Evolutionary conservation across 2,113 vertebrate species (phyloP).

Genomic region (Thinocorus orbignyianus): DNA sequence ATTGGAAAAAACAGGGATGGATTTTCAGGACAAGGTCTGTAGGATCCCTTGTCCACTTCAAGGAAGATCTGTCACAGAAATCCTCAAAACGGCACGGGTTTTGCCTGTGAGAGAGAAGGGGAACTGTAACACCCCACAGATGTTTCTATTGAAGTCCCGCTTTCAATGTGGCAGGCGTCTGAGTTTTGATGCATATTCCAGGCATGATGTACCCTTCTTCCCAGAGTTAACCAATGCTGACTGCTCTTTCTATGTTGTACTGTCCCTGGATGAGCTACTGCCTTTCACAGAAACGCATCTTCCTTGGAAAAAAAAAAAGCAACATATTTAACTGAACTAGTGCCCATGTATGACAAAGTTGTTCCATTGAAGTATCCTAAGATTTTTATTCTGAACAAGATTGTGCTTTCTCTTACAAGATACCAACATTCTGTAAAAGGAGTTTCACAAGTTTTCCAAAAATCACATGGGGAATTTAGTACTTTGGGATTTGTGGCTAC

Average conservation of each 20-base stretch:
- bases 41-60: not conserved
- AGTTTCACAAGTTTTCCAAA: not conserved
- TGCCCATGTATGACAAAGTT: not conserved
- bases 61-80: not conserved
- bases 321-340: not conserved
- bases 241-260: not conserved
- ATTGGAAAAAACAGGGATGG: not conserved
- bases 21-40: not conserved
- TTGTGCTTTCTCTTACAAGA: not conserved
- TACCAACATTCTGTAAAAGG: not conserved
- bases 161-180: not conserved
- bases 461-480: not conserved
- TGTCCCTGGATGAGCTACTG: not conserved
- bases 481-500: not conserved
- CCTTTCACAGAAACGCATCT: not conserved
- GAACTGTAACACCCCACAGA: accelerated
- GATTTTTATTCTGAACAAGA: not conserved
- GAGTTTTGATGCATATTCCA: not conserved
- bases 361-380: not conserved
- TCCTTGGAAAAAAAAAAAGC: not conserved
- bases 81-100: not conserved
- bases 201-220: not conserved
- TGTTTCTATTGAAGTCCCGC: not conserved
- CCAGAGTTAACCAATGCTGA: not conserved
- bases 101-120: not conserved